A percentile compares a stretch with the other conserved stretches of the same genome.
These are phyloP conservation scores for Chaenodraco wilsoni DNA, from an alignment of 2,797 vertebrate species.

Conservation along the genomic window DNA sequence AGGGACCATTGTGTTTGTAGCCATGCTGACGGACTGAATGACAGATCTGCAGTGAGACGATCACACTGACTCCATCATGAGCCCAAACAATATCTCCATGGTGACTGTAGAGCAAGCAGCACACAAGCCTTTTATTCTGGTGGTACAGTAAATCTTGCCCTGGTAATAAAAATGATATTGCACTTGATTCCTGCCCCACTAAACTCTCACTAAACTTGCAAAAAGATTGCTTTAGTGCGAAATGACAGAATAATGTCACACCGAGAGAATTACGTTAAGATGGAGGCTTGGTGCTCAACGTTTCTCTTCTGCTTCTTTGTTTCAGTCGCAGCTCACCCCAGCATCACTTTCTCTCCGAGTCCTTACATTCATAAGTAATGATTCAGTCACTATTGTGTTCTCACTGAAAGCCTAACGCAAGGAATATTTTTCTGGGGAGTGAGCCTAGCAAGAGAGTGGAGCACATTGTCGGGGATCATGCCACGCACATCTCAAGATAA, in stretches of 20 bases:
- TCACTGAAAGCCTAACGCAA: constrained; percentile 47
- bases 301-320: constrained; percentile 2
- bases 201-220: constrained; percentile 35
- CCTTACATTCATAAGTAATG: constrained; percentile 55
- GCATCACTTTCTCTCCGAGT: not conserved
- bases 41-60: constrained; percentile 65
- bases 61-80: constrained; percentile 57
- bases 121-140: constrained; percentile 32
- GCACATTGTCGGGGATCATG: not conserved
- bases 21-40: constrained; percentile 65
- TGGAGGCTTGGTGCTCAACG: not conserved
- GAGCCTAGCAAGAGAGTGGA: not conserved
- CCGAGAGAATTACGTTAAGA: constrained; percentile 1
- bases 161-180: constrained; percentile 15
- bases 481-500: constrained; percentile 8
- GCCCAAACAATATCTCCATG: constrained; percentile 74
- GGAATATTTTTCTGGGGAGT: constrained; percentile 48
- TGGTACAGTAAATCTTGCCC: constrained; percentile 16
- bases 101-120: constrained; percentile 53
- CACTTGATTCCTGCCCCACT: constrained; percentile 20
- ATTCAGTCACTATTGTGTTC: constrained; percentile 45
- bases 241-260: constrained; percentile 4
- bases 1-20: constrained; percentile 63
- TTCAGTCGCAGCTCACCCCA: not conserved
- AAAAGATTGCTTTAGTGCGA: not conserved